A percentile compares a stretch with the other conserved stretches of the same genome.
These are phyloP conservation scores for Nycticebus coucang DNA, from an alignment of 2,113 vertebrate species.

Conservation along the genomic window DNA sequence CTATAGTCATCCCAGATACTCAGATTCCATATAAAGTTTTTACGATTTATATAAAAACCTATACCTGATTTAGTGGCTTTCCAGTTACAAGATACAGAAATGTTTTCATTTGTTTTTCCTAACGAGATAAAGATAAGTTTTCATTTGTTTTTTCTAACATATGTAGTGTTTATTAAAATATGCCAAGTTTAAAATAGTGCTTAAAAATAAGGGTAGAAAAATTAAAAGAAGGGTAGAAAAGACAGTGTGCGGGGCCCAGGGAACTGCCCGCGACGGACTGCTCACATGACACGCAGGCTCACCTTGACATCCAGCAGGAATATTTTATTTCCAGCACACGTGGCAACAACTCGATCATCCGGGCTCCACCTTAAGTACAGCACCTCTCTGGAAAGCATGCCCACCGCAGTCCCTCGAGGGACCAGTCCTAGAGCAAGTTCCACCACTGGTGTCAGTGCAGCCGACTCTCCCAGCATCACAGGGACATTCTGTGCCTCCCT, in stretches of 20 bases:
- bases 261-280: accelerated
- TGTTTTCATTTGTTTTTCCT: neutral
- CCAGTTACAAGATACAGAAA: neutral
- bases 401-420: conserved; percentile 87
- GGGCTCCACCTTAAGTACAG: conserved; percentile 88
- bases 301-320: conserved; percentile 89
- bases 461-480: too few relatives aligned
- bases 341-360: conserved; percentile 85
- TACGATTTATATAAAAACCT: neutral
- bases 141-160: neutral
- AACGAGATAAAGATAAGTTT: neutral
- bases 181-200: accelerated
- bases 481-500: neutral
- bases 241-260: neutral
- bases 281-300: neutral
- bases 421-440: conserved; percentile 82
- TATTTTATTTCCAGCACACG: conserved; percentile 85
- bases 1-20: accelerated
- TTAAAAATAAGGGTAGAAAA: neutral
- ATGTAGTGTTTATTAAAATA: neutral
- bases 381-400: conserved; percentile 85
- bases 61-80: accelerated
- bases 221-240: neutral
- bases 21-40: neutral
- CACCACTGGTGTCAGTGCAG: neutral